Conservation (phyloP, 2,113 vertebrate genomes). For the Vicugna pacos region DNA sequence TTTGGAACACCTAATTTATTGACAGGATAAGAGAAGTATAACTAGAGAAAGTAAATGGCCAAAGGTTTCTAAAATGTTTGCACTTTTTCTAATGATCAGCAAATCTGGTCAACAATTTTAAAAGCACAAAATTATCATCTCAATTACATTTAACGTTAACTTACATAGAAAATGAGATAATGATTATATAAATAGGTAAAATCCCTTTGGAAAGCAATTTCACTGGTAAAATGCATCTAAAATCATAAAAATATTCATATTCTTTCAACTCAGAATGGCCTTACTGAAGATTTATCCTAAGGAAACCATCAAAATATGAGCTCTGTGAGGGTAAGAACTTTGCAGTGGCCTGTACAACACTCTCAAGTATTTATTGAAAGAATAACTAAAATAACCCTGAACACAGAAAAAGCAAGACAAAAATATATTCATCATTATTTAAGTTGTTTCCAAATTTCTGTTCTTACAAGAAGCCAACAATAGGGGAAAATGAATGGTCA, state of each 20-base stretch:
- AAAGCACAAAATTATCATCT: neutral
- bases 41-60: neutral
- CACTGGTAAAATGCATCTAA: neutral
- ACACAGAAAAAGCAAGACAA: neutral
- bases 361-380: neutral
- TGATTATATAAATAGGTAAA: neutral
- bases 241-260: slow-evolving; percentile 39
- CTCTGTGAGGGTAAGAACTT: neutral
- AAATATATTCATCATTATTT: neutral
- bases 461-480: neutral
- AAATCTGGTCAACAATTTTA: slow-evolving; percentile 19
- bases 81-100: neutral
- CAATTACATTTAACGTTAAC: slow-evolving; percentile 34
- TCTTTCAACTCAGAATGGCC: slow-evolving; percentile 11
- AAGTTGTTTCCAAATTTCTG: slow-evolving; percentile 24
- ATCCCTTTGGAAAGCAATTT: slow-evolving; percentile 34
- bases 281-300: slow-evolving; percentile 12
- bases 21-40: neutral
- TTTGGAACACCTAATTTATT: neutral
- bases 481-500: neutral
- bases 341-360: neutral
- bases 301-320: neutral
- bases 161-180: slow-evolving; percentile 4
- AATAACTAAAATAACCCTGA: slow-evolving; percentile 32
- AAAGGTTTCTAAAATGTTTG: slow-evolving; percentile 29